Base-by-base conservation (phyloP, 35 echinoderm and acorn worm genomes). In the Heliocidaris erythrogramma region DNA sequence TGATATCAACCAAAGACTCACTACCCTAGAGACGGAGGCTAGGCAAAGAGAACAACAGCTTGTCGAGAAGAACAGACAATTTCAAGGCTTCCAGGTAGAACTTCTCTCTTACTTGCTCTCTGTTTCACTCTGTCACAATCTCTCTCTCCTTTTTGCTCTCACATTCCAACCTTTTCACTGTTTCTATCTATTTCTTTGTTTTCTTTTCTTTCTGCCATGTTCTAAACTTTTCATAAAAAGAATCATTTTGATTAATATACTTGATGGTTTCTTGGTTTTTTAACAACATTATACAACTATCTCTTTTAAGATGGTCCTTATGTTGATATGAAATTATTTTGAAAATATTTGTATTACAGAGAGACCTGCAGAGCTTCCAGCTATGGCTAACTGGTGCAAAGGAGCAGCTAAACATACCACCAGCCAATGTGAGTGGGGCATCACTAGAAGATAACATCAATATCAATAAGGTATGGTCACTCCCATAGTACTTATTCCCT, bases 11-110 rank as follows among this genome's bases (percentile, higher is more conserved):
- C 94, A 96, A 8, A 91, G 98, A 27, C 91, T 99, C 85, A 87
- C 95, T 14, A 99, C 97, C 60, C 95, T 99, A 94, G 98, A 99
- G 93, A 97, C 94, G 13, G 98, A 99, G 88, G 97, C 96, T 50
- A 96, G 95, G 84, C 95, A 97, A 60, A 94, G 96, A 85, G 98
- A 99, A 90, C 85, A 97, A 60, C 90, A 95, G 47, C 93, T 99
- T 13, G 90, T 93, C 49, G 97, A 99, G 93, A 96, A 94, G 42
- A 99, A 96, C 78, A 95, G 88, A 88, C 95, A 96, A 60, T 94
- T 95, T 31, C 94, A 97, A 85, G 94, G 94, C 27, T 99, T 97
- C 95, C 98, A 99, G 98, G 98, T 99, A 94, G 50, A 88, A 85
- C 86, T 7, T 71, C 61, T 6, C 24, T 27, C 17, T 71, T 27